Evolutionary conservation across 2,797 vertebrate species (phyloP), one percentile per base, ranked within the genome.

Genomic region (Malurus splendens): DNA sequence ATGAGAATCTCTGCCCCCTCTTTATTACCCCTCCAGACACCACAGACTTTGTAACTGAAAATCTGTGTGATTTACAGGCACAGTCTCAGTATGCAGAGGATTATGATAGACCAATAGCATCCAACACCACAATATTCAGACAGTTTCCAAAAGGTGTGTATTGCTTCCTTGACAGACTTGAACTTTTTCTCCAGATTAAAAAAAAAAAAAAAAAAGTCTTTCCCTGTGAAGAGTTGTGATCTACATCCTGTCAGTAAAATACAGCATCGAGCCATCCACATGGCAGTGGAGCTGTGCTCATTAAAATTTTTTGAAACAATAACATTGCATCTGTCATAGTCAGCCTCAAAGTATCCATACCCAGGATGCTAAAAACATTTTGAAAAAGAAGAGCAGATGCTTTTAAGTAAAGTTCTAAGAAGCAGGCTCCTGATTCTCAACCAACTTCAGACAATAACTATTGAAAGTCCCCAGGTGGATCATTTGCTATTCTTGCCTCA

Each of bases 231-330:
- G 50, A 61, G 38, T 16, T 71, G 77, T 71, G 82, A 75, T 82
- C 54, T 83, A 33, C 54, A 48, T 65, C 18, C 56, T 90, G 70
- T 74, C 86, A 76, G 66, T 42, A 60, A 76, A 62, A 76, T 41
- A 90, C 41, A 74, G 62, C 92, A 78, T 45, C 0, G 1, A 94
- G 47, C 44, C 3, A 5, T 90, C 75, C 39, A 38, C 51, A 23
- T 14, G 66, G 79, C 70, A 91, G 59, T 4, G 2, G 55, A 90
- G 32, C 79, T 84, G 66, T 76, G 81, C 87, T 89, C 90, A 85
- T 94, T 94, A 92, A 88, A 86, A 80, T 88, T 94, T 92, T 87
- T 90, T 88, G 82, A 92, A 93, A 95, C 90, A 89, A 74, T 83
- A 67, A 72, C 77, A 91, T 78, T 71, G 41, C 84, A 91, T 92